These are phyloP conservation scores for Puffinus mauretanicus DNA, from an alignment of 2,113 vertebrate species.

Conservation along the genomic window DNA sequence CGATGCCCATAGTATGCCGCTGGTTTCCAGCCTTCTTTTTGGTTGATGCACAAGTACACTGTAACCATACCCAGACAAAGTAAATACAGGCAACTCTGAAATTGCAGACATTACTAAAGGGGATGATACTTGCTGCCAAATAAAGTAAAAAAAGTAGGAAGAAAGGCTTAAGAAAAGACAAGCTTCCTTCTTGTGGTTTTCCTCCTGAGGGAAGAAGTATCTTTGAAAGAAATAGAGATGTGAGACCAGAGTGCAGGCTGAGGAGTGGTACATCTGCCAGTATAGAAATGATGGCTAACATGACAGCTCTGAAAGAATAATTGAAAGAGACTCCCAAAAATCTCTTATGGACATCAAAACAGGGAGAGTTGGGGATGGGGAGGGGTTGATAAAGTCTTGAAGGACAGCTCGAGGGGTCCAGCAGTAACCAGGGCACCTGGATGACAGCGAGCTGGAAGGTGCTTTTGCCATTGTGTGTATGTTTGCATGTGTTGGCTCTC, in stretches of 20 bases:
- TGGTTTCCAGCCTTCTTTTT: neutral
- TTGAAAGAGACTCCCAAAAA: neutral
- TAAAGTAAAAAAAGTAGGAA: neutral
- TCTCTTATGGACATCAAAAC: neutral
- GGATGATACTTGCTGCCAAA: neutral
- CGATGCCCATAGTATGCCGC: rapidly evolving
- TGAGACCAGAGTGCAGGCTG: neutral
- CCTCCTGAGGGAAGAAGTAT: neutral
- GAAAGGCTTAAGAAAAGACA: neutral
- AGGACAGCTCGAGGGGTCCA: neutral
- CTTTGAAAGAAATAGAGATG: neutral
- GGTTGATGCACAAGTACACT: neutral
- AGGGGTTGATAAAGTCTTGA: neutral
- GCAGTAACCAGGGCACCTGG: neutral
- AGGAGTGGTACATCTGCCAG: neutral
- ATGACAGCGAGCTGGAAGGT: neutral
- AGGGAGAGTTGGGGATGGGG: neutral
- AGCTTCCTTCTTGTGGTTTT: neutral
- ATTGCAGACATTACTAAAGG: neutral
- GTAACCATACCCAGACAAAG: neutral
- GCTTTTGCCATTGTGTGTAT: neutral
- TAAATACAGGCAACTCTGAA: neutral
- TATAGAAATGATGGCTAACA: neutral
- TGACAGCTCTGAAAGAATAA: neutral
- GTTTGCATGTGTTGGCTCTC: neutral